Evolutionary conservation across 2,888 invertebrate species (phyloP), one percentile per base, ranked within the genome.

Genomic region (Tortrix viridana): DNA sequence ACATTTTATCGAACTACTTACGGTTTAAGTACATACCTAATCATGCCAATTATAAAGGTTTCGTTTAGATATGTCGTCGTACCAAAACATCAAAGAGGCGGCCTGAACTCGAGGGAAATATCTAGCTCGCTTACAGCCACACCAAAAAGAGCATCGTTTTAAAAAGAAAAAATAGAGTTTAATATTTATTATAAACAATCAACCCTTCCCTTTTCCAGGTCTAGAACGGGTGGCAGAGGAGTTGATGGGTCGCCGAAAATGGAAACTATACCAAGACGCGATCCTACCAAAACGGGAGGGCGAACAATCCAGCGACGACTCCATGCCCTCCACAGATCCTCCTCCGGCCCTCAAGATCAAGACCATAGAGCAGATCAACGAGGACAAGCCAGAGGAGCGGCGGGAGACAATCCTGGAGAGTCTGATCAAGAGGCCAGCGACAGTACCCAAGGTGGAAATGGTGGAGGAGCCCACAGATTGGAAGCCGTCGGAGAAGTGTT

Each of bases 191-290:
- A n/a, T n/a, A n/a, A n/a, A n/a, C n/a, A n/a, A n/a, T 26, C 7
- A 1, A 26, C 0, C 0, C 32, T 68, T 61, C 49, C 48, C 57
- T 68, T 65, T 86, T 94, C 60, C 92, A 97, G 97, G 97, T 95
- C 95, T 97, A 96, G 97, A 97, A 96, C 96, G 97, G 94, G 96
- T 97, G 94, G 97, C 97, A 94, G 97, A 97, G 94, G 97, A 97
- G 96, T 96, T 97, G 95, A 97, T 97, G 97, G 97, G 97, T 94
- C 96, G 96, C 94, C 96, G 97, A 96, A 97, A 96, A 97, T 97
- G 97, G 97, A 96, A 96, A 95, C 95, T 96, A 93, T 97, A 96
- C 93, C 97, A 97, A 95, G 96, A 97, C 94, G 93, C 93, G 77
- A 88, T 93, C 88, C 84, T 91, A 79, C 89, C 89, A 80, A 87